These are phyloP conservation scores for Macrophya alboannulata DNA, from an alignment of 2,888 invertebrate species.

Conservation along the genomic window DNA sequence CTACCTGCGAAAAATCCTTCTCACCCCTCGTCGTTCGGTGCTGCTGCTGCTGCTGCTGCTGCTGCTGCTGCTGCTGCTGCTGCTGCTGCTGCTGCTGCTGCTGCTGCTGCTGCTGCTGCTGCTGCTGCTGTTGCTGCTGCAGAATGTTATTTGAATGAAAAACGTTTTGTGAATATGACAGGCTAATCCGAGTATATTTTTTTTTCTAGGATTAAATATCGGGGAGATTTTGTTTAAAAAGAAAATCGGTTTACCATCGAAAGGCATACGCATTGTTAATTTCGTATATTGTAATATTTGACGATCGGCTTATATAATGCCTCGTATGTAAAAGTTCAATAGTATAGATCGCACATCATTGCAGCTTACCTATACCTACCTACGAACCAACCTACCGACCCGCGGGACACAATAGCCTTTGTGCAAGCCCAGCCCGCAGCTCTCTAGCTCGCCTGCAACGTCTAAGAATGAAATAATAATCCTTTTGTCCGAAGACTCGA, in stretches of 20 bases:
- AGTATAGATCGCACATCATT: not conserved
- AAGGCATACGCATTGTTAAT: conserved; percentile 30
- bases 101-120: not conserved
- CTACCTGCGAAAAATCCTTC: not conserved
- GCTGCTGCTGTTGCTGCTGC: not conserved
- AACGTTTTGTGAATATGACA: not conserved
- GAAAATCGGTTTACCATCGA: conserved; percentile 41
- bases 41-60: not conserved
- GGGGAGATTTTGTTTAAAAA: not conserved
- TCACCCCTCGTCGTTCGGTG: not conserved
- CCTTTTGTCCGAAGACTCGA: conserved; percentile 19
- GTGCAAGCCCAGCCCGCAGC: conserved; percentile 2
- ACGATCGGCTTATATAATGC: conserved; percentile 37
- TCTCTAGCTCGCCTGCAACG: not conserved
- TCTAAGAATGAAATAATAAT: conserved; percentile 46
- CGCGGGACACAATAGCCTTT: conserved; percentile 45
- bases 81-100: not conserved
- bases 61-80: not conserved
- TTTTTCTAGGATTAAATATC: not conserved
- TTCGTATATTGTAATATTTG: conserved; percentile 21
- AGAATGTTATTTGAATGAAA: conserved; percentile 13
- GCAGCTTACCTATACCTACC: not conserved
- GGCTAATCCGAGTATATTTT: conserved; percentile 5
- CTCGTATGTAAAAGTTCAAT: not conserved
- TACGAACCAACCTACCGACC: not conserved